Percentiles rank a stretch among this genome's conserved stretches.
phyloP scores from a whole-genome alignment of 2,888 invertebrate species.

The Globia sparganii region DNA sequence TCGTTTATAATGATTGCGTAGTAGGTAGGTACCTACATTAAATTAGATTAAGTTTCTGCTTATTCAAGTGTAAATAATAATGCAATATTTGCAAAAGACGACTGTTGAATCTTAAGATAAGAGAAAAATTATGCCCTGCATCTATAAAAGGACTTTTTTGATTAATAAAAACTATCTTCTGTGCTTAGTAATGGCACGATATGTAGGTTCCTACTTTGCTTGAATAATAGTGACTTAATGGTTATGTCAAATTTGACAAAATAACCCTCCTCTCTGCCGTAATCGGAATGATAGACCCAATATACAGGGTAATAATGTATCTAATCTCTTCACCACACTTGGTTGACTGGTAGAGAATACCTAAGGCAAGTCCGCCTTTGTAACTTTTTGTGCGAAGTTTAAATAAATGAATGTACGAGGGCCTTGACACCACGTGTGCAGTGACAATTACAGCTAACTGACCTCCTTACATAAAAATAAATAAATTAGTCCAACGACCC shows the following conservation, averaged over 20 bases:
- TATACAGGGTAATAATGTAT: too few relatives aligned
- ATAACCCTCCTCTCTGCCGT: neutral
- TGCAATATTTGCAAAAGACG: neutral
- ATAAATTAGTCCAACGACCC: constrained; percentile 41
- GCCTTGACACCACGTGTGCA: constrained; percentile 31
- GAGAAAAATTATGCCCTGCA: neutral
- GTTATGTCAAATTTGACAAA: neutral
- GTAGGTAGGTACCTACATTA: too few relatives aligned
- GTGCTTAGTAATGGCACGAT: neutral
- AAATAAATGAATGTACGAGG: too few relatives aligned
- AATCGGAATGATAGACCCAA: neutral
- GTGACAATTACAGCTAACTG: neutral
- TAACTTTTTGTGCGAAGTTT: too few relatives aligned
- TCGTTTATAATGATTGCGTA: neutral
- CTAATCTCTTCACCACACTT: too few relatives aligned
- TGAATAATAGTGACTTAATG: neutral
- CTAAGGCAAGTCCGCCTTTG: too few relatives aligned
- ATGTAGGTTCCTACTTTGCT: neutral
- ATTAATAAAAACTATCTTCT: neutral
- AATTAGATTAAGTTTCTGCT: neutral
- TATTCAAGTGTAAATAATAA: neutral
- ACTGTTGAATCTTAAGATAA: neutral
- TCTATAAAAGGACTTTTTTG: neutral
- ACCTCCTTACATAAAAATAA: constrained; percentile 31
- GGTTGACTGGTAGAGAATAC: too few relatives aligned